Base-by-base conservation (phyloP, 2,113 vertebrate species). In the Willisornis vidua region DNA sequence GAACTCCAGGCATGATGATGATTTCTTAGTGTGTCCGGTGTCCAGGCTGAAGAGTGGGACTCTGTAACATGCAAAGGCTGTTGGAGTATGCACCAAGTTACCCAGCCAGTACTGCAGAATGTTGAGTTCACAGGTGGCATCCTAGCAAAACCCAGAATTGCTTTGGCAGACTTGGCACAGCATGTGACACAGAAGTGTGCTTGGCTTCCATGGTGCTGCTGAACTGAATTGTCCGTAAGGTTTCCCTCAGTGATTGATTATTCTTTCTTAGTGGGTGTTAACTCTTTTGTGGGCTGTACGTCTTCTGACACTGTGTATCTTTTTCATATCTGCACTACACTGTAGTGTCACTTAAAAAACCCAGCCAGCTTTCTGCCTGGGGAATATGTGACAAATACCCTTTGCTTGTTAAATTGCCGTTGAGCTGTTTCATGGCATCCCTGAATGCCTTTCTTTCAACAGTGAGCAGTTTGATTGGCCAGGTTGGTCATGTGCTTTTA, bases 41-140 rank as follows among this genome's bases (percentile, higher is more conserved):
- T 5, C 8, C 2, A 6, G 35, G 19, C 57, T 85, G 57, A 72
- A 65, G 33, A 68, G 43, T 0, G 0, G 23, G 51, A 17, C 62
- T 87, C 71, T 68, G 54, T 39, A 82, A 65, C 3, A 1, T 19
- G 51, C n/a, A 41, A n/a, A 73, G 37, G 72, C 57, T 75, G 1
- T 10, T 14, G 55, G 25, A 82, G 45, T 52, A 20, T 20, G 23
- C 25, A 57, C 31, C 8, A 25, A 4, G 35, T 77, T 67, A 35
- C 20, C 29, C 61, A 41, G 65, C 12, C 0, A 0, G 41, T 67
- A 12, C 17, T 82, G 58, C 49, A 62, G 70, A 55, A 51, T 76
- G 22, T 43, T 35, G 51, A 70, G 28, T 46, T 71, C n/a, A 39
- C 73, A 51, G 11, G 77, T 63, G 80, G 26, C 54, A 85, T 87